A percentile compares a stretch with the other conserved stretches of the same genome.
phyloP scores from a whole-genome alignment of 2,888 invertebrate genomes.

The Nematopogon swammerdamellus region DNA sequence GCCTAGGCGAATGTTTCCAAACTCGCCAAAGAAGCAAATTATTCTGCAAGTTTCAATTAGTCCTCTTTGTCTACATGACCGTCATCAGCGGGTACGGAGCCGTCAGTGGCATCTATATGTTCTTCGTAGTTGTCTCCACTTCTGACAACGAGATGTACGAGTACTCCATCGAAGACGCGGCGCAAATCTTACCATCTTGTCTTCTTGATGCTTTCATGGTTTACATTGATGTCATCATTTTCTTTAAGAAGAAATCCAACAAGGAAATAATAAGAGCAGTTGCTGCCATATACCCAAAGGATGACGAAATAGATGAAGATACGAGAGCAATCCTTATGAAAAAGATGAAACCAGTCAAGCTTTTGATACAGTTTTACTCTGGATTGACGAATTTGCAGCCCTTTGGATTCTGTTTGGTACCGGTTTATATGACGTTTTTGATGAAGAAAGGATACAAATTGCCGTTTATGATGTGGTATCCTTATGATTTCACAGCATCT shows the following conservation, averaged over 20 bases:
- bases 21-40: not conserved
- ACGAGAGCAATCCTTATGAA: not conserved
- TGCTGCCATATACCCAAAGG: not conserved
- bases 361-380: not conserved
- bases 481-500: not conserved
- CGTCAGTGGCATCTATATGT: not conserved
- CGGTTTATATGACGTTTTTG: not conserved
- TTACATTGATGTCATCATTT: not conserved
- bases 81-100: not conserved
- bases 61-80: not conserved
- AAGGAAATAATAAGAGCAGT: not conserved
- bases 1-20: not conserved
- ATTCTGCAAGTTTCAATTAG: not conserved
- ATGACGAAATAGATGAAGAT: not conserved
- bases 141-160: not conserved
- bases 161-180: not conserved
- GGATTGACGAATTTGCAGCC: not conserved
- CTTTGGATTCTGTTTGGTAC: not conserved
- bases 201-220: not conserved
- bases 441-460: not conserved
- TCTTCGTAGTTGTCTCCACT: not conserved
- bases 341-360: not conserved
- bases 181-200: not conserved
- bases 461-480: not conserved
- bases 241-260: not conserved